Evolutionary conservation across 2,113 vertebrate genomes (phyloP).

Genomic region (Gymnorhina tibicen): DNA sequence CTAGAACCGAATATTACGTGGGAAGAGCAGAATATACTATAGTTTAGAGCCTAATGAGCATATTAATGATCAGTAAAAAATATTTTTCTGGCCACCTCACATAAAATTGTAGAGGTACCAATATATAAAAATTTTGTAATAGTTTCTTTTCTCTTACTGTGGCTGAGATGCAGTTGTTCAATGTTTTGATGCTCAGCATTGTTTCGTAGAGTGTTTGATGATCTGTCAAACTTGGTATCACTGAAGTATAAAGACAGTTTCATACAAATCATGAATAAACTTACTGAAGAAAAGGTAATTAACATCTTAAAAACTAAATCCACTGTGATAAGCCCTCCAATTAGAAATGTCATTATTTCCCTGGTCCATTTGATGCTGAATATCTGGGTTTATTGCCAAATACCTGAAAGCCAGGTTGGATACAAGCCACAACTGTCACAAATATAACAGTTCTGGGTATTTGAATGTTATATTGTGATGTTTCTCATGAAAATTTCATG

Average conservation of each 20-base stretch:
- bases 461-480: conserved; percentile 69
- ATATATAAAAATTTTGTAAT: neutral
- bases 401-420: conserved; percentile 85
- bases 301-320: conserved; percentile 52
- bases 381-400: conserved; percentile 78
- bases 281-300: conserved; percentile 30
- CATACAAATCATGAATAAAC: conserved; percentile 58
- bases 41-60: conserved; percentile 56
- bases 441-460: conserved; percentile 48
- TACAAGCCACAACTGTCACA: conserved; percentile 74
- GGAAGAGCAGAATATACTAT: conserved; percentile 19
- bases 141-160: neutral
- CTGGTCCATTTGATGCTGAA: conserved; percentile 62
- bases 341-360: conserved; percentile 72
- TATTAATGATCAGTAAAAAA: conserved; percentile 55
- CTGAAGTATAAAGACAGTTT: conserved; percentile 40
- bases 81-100: conserved; percentile 48
- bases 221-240: conserved; percentile 40
- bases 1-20: conserved; percentile 64
- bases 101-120: conserved; percentile 15
- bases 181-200: neutral
- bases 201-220: neutral
- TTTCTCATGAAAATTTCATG: conserved; percentile 80
- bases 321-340: conserved; percentile 60
- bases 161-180: neutral